These are phyloP conservation scores for Syngnathus typhle DNA, from an alignment of 2,113 vertebrate genomes.

Conservation along the genomic window DNA sequence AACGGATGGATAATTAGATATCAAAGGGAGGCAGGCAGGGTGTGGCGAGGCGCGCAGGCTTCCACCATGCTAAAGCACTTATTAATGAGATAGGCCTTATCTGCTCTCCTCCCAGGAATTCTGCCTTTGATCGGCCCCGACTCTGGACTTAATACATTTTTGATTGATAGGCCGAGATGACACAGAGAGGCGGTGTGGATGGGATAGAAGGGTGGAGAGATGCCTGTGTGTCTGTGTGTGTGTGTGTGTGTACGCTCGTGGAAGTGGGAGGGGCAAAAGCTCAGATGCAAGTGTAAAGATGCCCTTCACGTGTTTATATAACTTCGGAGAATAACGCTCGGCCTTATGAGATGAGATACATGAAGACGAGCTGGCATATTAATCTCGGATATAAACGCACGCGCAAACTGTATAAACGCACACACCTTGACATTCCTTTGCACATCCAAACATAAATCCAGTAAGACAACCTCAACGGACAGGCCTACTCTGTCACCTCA, in stretches of 20 bases:
- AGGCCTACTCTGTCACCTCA: slow-evolving; percentile 63
- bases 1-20: slow-evolving; percentile 79
- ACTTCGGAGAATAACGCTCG: slow-evolving; percentile 48
- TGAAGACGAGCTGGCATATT: slow-evolving; percentile 29
- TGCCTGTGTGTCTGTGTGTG: slow-evolving; percentile 18
- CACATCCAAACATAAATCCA: slow-evolving; percentile 49
- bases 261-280: slow-evolving; percentile 30
- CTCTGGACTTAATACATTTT: slow-evolving; percentile 80
- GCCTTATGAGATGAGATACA: slow-evolving; percentile 27
- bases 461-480: slow-evolving; percentile 51
- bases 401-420: slow-evolving; percentile 8
- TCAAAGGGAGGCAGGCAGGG: slow-evolving; percentile 75
- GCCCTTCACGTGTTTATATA: slow-evolving; percentile 68
- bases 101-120: slow-evolving; percentile 78
- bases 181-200: slow-evolving; percentile 65
- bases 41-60: slow-evolving; percentile 63
- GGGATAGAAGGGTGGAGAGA: slow-evolving; percentile 44
- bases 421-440: slow-evolving; percentile 36
- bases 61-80: slow-evolving; percentile 76
- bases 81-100: slow-evolving; percentile 81
- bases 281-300: slow-evolving; percentile 60
- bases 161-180: slow-evolving; percentile 78
- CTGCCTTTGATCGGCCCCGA: slow-evolving; percentile 77
- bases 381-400: slow-evolving; percentile 19
- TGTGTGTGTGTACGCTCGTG: neutral